phyloP scores from a whole-genome alignment of 1,140 invertebrate species.

The Conus ventricosus region DNA sequence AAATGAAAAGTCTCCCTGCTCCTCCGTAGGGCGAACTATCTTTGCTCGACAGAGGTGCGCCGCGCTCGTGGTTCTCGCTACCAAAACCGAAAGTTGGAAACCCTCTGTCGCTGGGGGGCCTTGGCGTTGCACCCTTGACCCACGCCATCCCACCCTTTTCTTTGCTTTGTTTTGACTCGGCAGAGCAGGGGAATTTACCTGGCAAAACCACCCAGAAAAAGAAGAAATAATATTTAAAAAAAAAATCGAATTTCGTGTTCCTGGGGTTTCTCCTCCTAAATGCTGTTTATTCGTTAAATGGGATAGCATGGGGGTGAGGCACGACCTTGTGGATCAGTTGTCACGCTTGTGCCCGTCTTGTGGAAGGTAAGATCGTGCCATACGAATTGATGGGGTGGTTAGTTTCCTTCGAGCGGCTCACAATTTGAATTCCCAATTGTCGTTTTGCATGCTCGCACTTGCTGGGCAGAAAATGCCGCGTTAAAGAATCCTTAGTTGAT shows the following conservation, averaged over 20 bases:
- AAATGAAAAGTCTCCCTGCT: too few relatives aligned
- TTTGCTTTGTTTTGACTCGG: constrained; percentile 35
- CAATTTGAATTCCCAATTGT: background rate
- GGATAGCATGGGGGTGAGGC: background rate
- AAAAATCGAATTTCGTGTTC: background rate
- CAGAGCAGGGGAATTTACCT: constrained; percentile 33
- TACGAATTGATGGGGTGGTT: background rate
- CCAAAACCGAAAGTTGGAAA: too few relatives aligned
- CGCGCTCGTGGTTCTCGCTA: too few relatives aligned
- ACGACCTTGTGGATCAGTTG: background rate
- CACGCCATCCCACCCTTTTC: constrained; percentile 32
- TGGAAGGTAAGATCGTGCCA: background rate
- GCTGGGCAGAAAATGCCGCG: background rate
- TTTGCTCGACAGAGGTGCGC: too few relatives aligned
- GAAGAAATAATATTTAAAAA: too few relatives aligned
- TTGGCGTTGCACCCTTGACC: constrained; percentile 22
- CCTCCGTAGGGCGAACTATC: too few relatives aligned
- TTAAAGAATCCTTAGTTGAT: background rate
- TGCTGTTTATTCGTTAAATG: background rate
- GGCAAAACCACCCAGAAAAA: background rate
- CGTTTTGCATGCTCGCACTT: constrained; percentile 22
- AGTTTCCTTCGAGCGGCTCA: too few relatives aligned
- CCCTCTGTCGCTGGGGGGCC: background rate
- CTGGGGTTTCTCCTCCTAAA: background rate
- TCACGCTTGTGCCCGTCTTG: background rate